Percentiles rank a stretch among this genome's conserved stretches.
Evolutionary conservation across 2,113 vertebrate species (phyloP).

Genomic region (Micronycteris hirsuta): DNA sequence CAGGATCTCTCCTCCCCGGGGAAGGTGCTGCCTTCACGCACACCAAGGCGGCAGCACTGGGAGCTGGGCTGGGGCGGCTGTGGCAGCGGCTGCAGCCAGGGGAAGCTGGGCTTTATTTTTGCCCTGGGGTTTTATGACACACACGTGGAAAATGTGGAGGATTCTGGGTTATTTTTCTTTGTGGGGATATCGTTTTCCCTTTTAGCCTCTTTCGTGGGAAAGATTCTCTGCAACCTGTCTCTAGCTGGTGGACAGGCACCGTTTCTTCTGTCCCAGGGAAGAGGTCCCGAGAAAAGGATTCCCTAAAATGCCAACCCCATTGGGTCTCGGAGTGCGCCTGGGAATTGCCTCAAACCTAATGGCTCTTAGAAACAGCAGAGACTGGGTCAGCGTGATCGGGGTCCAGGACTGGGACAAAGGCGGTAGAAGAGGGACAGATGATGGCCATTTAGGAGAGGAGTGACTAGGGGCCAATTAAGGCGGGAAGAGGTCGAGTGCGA

Average conservation of each 20-base stretch:
- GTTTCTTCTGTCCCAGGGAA: background rate
- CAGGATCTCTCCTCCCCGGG: background rate
- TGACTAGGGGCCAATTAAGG: background rate
- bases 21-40: slow-evolving; percentile 11
- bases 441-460: background rate
- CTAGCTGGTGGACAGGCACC: background rate
- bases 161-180: slow-evolving; percentile 64
- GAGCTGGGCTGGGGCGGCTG: background rate
- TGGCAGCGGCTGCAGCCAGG: background rate
- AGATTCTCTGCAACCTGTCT: background rate
- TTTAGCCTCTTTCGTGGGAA: slow-evolving; percentile 20
- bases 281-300: background rate
- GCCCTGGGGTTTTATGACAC: slow-evolving; percentile 46
- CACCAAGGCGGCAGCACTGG: background rate
- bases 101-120: slow-evolving; percentile 48
- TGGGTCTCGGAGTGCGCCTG: background rate
- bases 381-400: background rate
- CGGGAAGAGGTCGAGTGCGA: background rate
- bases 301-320: background rate
- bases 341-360: background rate
- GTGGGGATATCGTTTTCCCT: slow-evolving; percentile 22
- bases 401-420: slow-evolving; percentile 48
- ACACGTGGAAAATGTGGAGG: slow-evolving; percentile 38
- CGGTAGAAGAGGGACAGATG: background rate
- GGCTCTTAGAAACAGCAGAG: background rate